Evolutionary conservation across 2,113 vertebrate genomes (phyloP).

Genomic region (Pituophis catenifer): DNA sequence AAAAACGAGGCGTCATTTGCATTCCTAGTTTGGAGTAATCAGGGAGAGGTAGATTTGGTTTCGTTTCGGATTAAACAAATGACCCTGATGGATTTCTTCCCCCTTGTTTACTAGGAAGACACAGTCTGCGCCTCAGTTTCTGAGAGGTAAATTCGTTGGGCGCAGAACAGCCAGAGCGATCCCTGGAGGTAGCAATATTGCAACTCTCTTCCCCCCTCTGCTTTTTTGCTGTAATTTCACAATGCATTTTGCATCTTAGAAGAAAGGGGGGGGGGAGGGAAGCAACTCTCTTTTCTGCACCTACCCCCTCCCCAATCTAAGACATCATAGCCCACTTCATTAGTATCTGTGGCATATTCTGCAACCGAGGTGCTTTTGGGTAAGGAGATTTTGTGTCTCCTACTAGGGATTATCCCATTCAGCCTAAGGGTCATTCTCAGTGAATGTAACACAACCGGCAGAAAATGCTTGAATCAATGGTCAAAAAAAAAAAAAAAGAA

Average conservation of each 20-base stretch:
- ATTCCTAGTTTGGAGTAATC: not conserved
- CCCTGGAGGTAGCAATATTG: fast-evolving
- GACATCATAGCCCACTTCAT: conserved; percentile 36
- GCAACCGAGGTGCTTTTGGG: conserved; percentile 28
- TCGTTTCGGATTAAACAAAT: not conserved
- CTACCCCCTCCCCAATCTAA: conserved; percentile 28
- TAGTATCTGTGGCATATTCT: conserved; percentile 38
- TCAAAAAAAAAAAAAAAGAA: not conserved
- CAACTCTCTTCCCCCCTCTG: not conserved
- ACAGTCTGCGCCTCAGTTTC: not conserved
- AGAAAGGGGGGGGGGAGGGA: not conserved
- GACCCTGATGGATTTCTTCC: not conserved
- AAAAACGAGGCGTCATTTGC: not conserved
- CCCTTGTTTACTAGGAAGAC: not conserved
- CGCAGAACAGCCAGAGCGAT: not conserved
- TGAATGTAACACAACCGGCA: conserved; percentile 31
- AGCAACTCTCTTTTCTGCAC: not conserved
- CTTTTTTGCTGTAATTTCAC: not conserved
- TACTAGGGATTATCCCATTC: conserved; percentile 27
- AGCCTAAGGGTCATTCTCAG: conserved; percentile 40
- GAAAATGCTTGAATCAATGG: conserved; percentile 31
- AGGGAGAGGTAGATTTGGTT: not conserved
- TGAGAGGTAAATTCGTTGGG: conserved; percentile 6
- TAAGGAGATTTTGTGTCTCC: conserved; percentile 36
- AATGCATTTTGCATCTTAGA: not conserved